A percentile compares a stretch with the other conserved stretches of the same genome.
Evolutionary conservation across 2,113 vertebrate species (phyloP).

Genomic region (Xenus cinereus): DNA sequence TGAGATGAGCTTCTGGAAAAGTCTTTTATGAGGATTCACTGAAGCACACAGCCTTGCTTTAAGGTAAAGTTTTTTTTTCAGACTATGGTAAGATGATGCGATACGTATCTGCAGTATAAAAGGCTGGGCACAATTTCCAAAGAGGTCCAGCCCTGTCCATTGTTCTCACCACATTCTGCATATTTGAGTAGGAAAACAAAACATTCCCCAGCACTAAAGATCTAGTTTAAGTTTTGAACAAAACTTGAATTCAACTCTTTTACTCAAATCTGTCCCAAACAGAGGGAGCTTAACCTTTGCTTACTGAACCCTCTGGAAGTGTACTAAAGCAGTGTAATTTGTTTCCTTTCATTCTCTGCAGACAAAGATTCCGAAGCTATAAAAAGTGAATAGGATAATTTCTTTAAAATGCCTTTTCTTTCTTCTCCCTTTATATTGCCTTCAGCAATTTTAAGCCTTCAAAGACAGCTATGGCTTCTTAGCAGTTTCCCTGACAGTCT

Average conservation of each 20-base stretch:
- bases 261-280: not conserved
- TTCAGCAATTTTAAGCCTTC: constrained; percentile 27
- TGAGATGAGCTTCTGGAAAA: not conserved
- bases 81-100: not conserved
- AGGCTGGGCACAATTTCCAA: not conserved
- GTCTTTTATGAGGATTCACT: not conserved
- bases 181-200: not conserved
- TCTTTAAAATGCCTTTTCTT: constrained; percentile 26
- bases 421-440: not conserved
- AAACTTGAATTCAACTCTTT: not conserved
- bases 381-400: not conserved
- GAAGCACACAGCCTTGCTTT: not conserved
- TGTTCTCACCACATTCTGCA: not conserved
- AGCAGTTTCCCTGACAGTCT: not conserved
- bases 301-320: not conserved
- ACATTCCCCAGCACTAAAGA: not conserved
- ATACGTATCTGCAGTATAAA: not conserved
- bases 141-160: not conserved
- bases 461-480: not conserved
- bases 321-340: not conserved
- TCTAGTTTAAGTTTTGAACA: not conserved
- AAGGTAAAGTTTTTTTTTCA: not conserved
- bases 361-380: not conserved
- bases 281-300: not conserved
- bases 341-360: not conserved